phyloP scores from a whole-genome alignment of 2,888 invertebrate genomes.

The Hydrotaea diabolus region DNA sequence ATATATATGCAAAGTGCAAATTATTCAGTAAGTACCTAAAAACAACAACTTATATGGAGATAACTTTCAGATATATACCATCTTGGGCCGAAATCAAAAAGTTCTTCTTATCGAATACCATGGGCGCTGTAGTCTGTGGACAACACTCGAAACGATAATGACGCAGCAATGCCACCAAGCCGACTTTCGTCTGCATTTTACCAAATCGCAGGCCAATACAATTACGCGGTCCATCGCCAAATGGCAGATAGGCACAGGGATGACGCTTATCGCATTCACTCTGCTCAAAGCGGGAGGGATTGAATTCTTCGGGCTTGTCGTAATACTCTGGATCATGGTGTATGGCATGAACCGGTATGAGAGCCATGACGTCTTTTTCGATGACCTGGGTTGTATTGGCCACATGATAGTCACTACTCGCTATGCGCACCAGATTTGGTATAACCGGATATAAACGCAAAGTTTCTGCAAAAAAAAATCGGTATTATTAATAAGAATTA shows the following conservation, averaged over 20 bases:
- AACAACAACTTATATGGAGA: too few relatives aligned
- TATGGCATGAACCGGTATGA: constrained; percentile 83
- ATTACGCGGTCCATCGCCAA: constrained; percentile 77
- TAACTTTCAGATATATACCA: constrained; percentile 66
- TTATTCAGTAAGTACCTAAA: too few relatives aligned
- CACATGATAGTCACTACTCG: constrained; percentile 81
- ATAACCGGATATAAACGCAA: constrained; percentile 83
- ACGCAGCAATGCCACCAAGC: constrained; percentile 71
- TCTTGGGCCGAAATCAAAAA: constrained; percentile 61
- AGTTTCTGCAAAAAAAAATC: constrained; percentile 75
- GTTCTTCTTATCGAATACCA: constrained; percentile 56
- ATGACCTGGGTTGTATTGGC: constrained; percentile 81
- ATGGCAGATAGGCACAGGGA: constrained; percentile 76
- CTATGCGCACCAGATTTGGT: constrained; percentile 81
- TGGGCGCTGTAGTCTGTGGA: constrained; percentile 66
- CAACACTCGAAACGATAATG: constrained; percentile 69
- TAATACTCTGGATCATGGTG: constrained; percentile 84
- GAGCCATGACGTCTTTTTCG: constrained; percentile 82
- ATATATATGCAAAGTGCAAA: too few relatives aligned
- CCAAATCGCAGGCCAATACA: constrained; percentile 79
- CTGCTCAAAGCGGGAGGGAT: constrained; percentile 84
- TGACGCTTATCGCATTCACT: constrained; percentile 82
- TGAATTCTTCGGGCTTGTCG: constrained; percentile 84
- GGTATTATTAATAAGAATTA: too few relatives aligned
- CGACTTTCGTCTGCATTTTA: constrained; percentile 75